Percentiles rank a stretch among this genome's conserved stretches.
These are phyloP conservation scores for Antigone vipio DNA, from an alignment of 2,113 vertebrate genomes.

Conservation along the genomic window DNA sequence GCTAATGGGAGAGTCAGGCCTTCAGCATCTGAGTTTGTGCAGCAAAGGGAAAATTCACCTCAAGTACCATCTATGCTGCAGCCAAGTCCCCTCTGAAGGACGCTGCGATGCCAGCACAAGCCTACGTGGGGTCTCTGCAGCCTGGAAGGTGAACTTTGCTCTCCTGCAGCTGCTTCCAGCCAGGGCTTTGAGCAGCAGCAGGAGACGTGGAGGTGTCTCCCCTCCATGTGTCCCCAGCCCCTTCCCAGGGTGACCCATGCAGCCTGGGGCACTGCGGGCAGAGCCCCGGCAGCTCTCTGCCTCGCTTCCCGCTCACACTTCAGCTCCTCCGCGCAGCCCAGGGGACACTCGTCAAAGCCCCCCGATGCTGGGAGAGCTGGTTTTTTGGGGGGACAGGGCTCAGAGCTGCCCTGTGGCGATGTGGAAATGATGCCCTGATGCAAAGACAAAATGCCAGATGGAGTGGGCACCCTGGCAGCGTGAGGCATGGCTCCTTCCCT, in stretches of 20 bases:
- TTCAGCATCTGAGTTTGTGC: background rate
- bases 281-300: background rate
- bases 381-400: background rate
- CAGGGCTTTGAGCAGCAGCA: background rate
- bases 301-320: fast-evolving
- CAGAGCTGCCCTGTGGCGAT: background rate
- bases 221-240: fast-evolving
- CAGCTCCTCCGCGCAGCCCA: background rate
- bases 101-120: background rate
- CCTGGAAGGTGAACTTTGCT: background rate
- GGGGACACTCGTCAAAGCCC: background rate
- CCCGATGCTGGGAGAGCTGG: background rate
- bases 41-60: background rate
- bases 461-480: background rate
- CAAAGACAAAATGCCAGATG: background rate
- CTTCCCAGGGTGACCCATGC: background rate
- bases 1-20: background rate
- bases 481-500: background rate
- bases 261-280: background rate
- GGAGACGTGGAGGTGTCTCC: background rate
- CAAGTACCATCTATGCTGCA: background rate
- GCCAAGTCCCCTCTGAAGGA: background rate
- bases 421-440: background rate
- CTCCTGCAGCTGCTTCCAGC: background rate
- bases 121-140: background rate